phyloP scores from a whole-genome alignment of 2,888 invertebrate genomes.

The Chalcosyrphus nemorum region DNA sequence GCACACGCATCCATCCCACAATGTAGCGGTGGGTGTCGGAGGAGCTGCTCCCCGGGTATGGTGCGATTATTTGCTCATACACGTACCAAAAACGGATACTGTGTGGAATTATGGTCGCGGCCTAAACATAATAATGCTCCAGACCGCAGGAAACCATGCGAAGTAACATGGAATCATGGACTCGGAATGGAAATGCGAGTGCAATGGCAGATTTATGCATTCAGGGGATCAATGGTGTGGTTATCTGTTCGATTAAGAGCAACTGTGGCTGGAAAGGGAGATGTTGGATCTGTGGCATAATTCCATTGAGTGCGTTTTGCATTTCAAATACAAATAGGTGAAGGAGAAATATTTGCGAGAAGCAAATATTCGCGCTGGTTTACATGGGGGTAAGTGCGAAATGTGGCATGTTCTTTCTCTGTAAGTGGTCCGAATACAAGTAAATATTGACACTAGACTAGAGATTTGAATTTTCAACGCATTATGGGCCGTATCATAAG shows the following conservation, averaged over 20 bases:
- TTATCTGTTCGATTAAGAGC: slow-evolving; percentile 29
- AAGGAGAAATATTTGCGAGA: slow-evolving; percentile 35
- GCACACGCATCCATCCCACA: slow-evolving; percentile 42
- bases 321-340: slow-evolving; percentile 14
- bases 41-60: not conserved
- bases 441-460: not conserved
- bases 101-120: slow-evolving; percentile 52
- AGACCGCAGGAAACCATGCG: slow-evolving; percentile 52
- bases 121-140: slow-evolving; percentile 59
- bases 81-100: slow-evolving; percentile 26
- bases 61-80: slow-evolving; percentile 43
- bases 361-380: not conserved
- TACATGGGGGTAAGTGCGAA: not conserved
- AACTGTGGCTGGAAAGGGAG: not conserved
- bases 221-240: slow-evolving; percentile 51
- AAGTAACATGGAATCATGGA: slow-evolving; percentile 36
- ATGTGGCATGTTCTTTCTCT: not conserved
- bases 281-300: slow-evolving; percentile 26
- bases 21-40: slow-evolving; percentile 13
- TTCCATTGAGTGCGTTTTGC: slow-evolving; percentile 35
- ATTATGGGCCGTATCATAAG: too few species aligned
- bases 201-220: slow-evolving; percentile 58
- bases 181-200: slow-evolving; percentile 34
- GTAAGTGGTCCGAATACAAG: not conserved
- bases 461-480: not conserved